Evolutionary conservation across 1,140 invertebrate species (phyloP).

Genomic region (Cydia strobilella): DNA sequence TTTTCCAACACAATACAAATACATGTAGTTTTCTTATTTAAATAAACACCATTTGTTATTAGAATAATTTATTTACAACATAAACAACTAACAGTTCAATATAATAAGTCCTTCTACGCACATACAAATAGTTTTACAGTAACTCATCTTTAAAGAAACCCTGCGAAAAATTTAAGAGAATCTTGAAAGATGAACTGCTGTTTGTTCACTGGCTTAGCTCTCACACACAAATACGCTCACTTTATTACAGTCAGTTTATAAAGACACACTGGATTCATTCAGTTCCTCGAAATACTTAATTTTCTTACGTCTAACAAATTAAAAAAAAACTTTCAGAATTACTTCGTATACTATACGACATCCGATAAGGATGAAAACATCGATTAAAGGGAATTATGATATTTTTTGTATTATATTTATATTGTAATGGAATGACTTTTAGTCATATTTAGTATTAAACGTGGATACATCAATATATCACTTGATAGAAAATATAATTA

Average conservation of each 20-base stretch:
- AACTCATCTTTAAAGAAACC: slow-evolving; percentile 23
- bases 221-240: slow-evolving; percentile 8
- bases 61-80: slow-evolving; percentile 72
- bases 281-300: slow-evolving; percentile 8
- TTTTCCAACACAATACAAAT: not conserved
- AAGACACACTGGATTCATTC: not conserved
- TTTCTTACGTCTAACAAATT: slow-evolving; percentile 3
- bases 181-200: not conserved
- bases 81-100: slow-evolving; percentile 61
- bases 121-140: slow-evolving; percentile 38
- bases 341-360: not conserved
- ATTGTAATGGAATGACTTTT: not conserved
- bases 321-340: not conserved
- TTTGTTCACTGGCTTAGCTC: not conserved
- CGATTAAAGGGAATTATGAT: not conserved
- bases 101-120: slow-evolving; percentile 35
- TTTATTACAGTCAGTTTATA: slow-evolving; percentile 10
- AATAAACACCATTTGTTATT: slow-evolving; percentile 44
- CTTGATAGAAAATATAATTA: slow-evolving; percentile 34
- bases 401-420: not conserved
- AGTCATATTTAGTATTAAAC: not conserved
- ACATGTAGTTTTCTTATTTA: slow-evolving; percentile 19
- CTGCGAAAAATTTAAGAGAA: not conserved
- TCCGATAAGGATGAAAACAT: not conserved
- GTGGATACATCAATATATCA: slow-evolving; percentile 36